Base-by-base conservation (phyloP, 2,797 vertebrate genomes). In the Harpagifer antarcticus region DNA sequence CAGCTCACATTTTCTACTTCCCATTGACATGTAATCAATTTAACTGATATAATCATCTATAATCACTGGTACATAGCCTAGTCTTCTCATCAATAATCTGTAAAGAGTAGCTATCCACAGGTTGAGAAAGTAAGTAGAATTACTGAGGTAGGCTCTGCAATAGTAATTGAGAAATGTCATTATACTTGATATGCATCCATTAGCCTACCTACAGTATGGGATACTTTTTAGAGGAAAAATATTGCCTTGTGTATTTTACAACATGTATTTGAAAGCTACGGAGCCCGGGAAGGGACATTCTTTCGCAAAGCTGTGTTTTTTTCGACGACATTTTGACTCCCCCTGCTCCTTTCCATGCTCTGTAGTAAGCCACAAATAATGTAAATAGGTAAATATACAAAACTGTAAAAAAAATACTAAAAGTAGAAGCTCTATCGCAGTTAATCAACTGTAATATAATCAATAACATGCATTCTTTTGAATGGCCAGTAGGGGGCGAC, bases 1-100 rank as follows among this genome's bases (percentile, higher is more conserved):
- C 75, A 27, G 68, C 74, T 73, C 82, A 47, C 64, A 84, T 81
- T 76, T 87, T 85, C 77, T 54, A 57, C 78, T 57, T 79, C 40
- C 62, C 47, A 64, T 43, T 67, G 73, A 82, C 58, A 61, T n/a
- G 37, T 47, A 72, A 86, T 87, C 81, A 83, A 77, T 86, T 74
- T 17, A 60, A 78, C 71, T 63, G 77, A 71, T 72, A 73, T 16
- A 54, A 84, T 86, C 60, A 61, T 76, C 61, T 52, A 33, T 56
- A 73, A 79, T 72, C 53, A 37, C 63, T 59, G 52, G 65, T 64
- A 52, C 70, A 74, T 50, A 64, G 71, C 62, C 53, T 61, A 64
- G 71, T 65, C 49, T 61, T 48, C 55, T 60, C 64, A 33, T 68
- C 31, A 67, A 13, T 16, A 48, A 37, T n/a, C 45, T 33, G 49